Percentiles rank a stretch among this genome's conserved stretches.
Evolutionary conservation across 2,797 vertebrate species (phyloP).

Genomic region (Spinibarbus caldwelli): DNA sequence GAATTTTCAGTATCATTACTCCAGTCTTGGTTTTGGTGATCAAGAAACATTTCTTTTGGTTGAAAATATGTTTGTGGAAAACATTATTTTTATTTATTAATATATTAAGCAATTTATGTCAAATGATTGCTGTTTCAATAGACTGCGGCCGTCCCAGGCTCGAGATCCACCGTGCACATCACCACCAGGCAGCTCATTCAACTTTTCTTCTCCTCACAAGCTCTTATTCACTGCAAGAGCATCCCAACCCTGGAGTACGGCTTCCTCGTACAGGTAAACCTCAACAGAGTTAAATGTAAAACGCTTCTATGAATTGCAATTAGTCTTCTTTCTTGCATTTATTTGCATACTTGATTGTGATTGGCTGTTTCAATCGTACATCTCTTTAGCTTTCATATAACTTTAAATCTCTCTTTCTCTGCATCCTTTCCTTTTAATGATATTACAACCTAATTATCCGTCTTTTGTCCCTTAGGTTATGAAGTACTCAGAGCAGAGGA

Average conservation of each 20-base stretch:
- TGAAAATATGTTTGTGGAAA: not conserved
- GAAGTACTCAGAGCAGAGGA: conserved; percentile 94
- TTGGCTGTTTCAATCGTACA: not conserved
- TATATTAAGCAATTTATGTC: not conserved
- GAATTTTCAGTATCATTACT: not conserved
- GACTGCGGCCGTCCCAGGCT: conserved; percentile 74
- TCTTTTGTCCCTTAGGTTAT: conserved; percentile 81
- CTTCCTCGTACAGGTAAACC: conserved; percentile 90
- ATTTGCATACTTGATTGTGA: not conserved
- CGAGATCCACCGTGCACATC: conserved; percentile 76
- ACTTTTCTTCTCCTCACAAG: conserved; percentile 80
- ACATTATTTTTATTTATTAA: not conserved
- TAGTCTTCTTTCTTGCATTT: not conserved
- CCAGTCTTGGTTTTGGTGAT: not conserved
- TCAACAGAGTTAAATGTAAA: too few relatives aligned
- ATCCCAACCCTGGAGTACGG: conserved; percentile 90
- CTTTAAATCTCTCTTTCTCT: not conserved
- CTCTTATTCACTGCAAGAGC: conserved; percentile 90
- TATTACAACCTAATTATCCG: not conserved
- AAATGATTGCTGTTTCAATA: conserved; percentile 55
- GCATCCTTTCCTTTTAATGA: not conserved
- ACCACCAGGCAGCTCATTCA: conserved; percentile 81
- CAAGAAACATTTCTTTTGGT: too few relatives aligned
- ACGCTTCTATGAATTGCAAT: not conserved
- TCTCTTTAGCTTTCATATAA: not conserved